Base-by-base conservation (phyloP, 1,140 invertebrate genomes). In the Cheumatopsyche charites region DNA sequence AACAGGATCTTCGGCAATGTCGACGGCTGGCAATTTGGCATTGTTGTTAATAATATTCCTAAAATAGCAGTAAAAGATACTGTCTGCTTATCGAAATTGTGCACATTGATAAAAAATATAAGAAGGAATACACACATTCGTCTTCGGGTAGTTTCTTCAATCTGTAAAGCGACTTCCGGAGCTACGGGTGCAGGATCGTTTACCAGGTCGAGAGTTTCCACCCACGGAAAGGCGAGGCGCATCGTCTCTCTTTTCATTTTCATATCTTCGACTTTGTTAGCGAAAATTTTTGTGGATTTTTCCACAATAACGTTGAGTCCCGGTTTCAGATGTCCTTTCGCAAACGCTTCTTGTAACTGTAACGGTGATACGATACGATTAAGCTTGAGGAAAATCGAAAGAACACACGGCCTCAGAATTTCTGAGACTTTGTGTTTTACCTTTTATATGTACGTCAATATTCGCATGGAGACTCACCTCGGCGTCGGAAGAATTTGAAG, bases 301-400 rank as follows among this genome's bases (percentile, higher is more conserved):
- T 88, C 86, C 29, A 88, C 83, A 45, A 88, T 86, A 71, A 89
- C 84, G 82, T 95, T 95, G 0, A 96, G 79, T 9, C 94, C 94
- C 0, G 94, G 92, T 80, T 96, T 94, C 0, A 97, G 75, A 66
- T 90, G 82, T 9, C 94, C 93, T 73, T 88, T 87, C 1, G 89
- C 89, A 82, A 95, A 94, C 0, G 94, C 93, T 82, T 91, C 88
- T 88, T 93, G 93, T 58, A 96, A 80, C 92, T 95, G 58, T 21
- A 69, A 17, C 1, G 7, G 21, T n/a, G 43, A 43, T 42, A 9
- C 4, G 11, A 25, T 36, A 2, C 6, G 23, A 21, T 36, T 4
- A 61, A 17, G 11, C 21, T 61, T 17, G 21, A n/a, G 19, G 49
- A 7, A 52, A 52, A 52, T 15, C 7, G 19, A 52, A 52, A 15